Base-by-base conservation (phyloP, 2,888 invertebrate species). In the Drosophila greeni region DNA sequence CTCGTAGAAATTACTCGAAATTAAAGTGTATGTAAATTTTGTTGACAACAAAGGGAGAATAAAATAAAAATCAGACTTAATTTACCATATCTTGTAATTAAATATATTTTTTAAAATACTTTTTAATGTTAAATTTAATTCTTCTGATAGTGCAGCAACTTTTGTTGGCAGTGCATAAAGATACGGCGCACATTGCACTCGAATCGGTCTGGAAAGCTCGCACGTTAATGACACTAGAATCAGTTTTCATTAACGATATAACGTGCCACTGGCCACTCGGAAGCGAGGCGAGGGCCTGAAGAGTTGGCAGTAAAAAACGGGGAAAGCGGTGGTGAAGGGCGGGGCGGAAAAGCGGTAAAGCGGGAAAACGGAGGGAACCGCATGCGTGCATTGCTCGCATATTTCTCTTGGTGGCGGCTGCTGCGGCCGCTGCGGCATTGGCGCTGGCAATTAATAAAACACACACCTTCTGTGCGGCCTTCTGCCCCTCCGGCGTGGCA, bases 211-310 rank as follows among this genome's bases (percentile, higher is more conserved):
- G 84, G 70, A 82, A 74, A 67, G 85, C 84, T 82, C 80, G 82
- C 69, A 84, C 76, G 73, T 79, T 82, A 82, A 82, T 82, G 85
- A 76, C 81, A 82, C 85, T 85, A 82, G 81, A 82, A 82, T 82
- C 81, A 85, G 81, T 85, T 85, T 82, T 82, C 81, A 85, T 82
- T 82, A 82, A 82, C 85, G 80, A 79, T 84, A 84, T 71, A 67
- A 69, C 57, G 70, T 54, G 59, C 53, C 65, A 49, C 58, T 31
- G 70, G 70, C 66, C 66, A 49, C 65, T 64, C 70, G 70, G 59
- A 78, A 70, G 39, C 45, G 49, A n/a, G n/a, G 39, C n/a, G 57
- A 40, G 49, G 23, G 34, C 33, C 33, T n/a, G 31, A 33, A 33
- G 48, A 48, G 48, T 48, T 33, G 49, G 34, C 31, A 11, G 51